Evolutionary conservation across 2,888 invertebrate species (phyloP).

Genomic region (Cataglyphis rosenhaueri): DNA sequence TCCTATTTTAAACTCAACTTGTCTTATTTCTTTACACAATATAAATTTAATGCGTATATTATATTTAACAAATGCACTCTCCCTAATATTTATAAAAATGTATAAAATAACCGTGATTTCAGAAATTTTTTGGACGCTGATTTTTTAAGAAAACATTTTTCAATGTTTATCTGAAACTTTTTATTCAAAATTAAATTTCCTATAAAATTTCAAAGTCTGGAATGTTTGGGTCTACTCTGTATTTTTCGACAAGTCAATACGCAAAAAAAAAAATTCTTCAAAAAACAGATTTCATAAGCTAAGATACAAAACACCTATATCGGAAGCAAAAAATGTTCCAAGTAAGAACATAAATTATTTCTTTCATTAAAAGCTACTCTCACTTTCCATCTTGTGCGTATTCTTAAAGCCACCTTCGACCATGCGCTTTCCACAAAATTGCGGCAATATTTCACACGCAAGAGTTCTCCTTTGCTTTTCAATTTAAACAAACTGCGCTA

Average conservation of each 20-base stretch:
- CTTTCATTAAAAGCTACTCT: conserved; percentile 44
- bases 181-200: too few species aligned
- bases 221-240: too few species aligned
- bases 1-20: not conserved
- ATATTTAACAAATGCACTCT: not conserved
- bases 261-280: not conserved
- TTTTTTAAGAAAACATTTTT: too few species aligned
- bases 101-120: too few species aligned
- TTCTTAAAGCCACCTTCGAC: conserved; percentile 31
- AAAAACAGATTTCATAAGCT: not conserved
- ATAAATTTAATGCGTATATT: not conserved
- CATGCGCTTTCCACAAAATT: conserved; percentile 22
- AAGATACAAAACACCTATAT: not conserved
- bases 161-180: too few species aligned
- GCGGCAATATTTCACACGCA: conserved; percentile 38
- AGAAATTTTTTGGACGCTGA: too few species aligned
- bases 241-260: not conserved
- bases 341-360: conserved; percentile 44
- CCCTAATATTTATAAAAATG: too few species aligned
- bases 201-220: too few species aligned
- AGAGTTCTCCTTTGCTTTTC: conserved; percentile 18
- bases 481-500: conserved; percentile 7
- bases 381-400: conserved; percentile 31
- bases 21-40: not conserved
- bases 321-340: not conserved